Evolutionary conservation across 2,797 vertebrate species (phyloP), one percentile per base, ranked within the genome.

Genomic region (Carduelis carduelis): DNA sequence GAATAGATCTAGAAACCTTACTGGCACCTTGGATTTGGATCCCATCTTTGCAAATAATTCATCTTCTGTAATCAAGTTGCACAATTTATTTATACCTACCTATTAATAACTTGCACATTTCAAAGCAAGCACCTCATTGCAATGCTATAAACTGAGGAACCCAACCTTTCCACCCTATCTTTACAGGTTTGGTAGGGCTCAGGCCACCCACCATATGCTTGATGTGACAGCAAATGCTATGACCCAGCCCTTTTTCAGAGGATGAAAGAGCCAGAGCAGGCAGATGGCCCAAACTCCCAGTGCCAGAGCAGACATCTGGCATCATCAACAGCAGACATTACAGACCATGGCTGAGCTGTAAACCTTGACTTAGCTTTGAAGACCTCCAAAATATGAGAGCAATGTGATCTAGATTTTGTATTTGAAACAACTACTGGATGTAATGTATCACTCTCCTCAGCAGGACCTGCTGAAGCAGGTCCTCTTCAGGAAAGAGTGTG

Each of bases 391-490:
- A 66, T 0, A 2, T 6, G 14, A n/a, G 11, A 69, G 17, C 2
- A 49, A 5, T 0, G 5, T 8, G 12, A 27, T 64, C 35, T 44
- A n/a, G 22, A 52, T 60, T 84, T 84, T 47, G 19, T 27, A 27
- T 68, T 63, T 65, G 47, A 69, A 80, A n/a, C 11, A 49, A n/a
- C 21, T 21, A 13, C 34, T 24, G n/a, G 47, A 46, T 37, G n/a
- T 27, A 63, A 41, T 0, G 0, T 0, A 0, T 9, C 9, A 20
- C 17, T 72, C 28, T 47, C 43, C 20, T 83, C 43, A 39, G 56
- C 32, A 91, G 59, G n/a, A 44, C 59, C n/a, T 76, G 20, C 34
- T 46, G 44, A 30, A 84, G 30, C 24, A 82, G 37, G 10, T 50
- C 34, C 14, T 71, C 22, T 65, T 53, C 59, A n/a, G 80, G 34